phyloP scores from a whole-genome alignment of 2,888 invertebrate species.

The Noctua fimbriata region DNA sequence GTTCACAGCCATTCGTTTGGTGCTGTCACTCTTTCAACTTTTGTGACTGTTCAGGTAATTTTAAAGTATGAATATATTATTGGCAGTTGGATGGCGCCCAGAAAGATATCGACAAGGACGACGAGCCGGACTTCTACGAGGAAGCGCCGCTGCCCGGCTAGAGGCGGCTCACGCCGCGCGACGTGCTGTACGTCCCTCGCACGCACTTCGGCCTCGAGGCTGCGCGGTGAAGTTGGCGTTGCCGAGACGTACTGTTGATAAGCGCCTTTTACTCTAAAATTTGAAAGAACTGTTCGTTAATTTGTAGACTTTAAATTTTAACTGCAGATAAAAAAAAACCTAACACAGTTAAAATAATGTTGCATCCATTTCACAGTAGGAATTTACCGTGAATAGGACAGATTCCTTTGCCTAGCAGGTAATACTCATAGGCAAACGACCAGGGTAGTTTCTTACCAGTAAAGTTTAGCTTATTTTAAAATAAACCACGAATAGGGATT shows the following conservation, averaged over 20 bases:
- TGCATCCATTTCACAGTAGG: background rate
- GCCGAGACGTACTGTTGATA: background rate
- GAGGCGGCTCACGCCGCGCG: background rate
- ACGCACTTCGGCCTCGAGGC: background rate
- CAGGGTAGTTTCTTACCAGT: background rate
- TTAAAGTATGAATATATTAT: constrained; percentile 30
- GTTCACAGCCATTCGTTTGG: background rate
- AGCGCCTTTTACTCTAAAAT: background rate
- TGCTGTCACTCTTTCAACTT: background rate
- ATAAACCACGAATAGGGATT: too few relatives aligned
- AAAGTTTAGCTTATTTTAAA: background rate
- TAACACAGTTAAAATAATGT: background rate
- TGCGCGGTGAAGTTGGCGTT: background rate
- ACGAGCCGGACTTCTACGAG: constrained; percentile 98
- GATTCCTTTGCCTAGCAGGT: background rate
- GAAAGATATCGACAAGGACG: constrained; percentile 94
- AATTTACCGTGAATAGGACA: background rate
- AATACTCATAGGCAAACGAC: too few relatives aligned
- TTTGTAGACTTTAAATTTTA: background rate
- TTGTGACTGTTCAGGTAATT: constrained; percentile 6
- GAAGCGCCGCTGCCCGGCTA: constrained; percentile 96
- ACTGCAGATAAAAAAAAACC: background rate
- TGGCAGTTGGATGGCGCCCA: constrained; percentile 96
- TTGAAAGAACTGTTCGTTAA: constrained; percentile 1
- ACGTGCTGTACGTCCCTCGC: background rate